Evolutionary conservation across 2,888 invertebrate genomes (phyloP).

Genomic region (Nemotelus nigrinus): DNA sequence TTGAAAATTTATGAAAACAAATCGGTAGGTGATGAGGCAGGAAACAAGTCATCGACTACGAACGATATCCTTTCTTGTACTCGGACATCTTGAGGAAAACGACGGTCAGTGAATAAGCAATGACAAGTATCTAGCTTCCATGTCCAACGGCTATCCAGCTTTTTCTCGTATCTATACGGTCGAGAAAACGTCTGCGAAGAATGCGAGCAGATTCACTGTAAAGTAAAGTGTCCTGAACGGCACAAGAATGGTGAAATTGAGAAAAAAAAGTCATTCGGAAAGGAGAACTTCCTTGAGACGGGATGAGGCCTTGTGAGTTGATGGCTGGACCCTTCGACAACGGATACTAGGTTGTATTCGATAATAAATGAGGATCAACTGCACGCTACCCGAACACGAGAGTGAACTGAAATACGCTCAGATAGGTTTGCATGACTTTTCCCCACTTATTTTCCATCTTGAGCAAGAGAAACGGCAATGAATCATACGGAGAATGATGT

Average conservation of each 20-base stretch:
- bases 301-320: neutral
- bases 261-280: constrained; percentile 34
- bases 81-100: constrained; percentile 9
- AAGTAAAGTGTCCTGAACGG: neutral
- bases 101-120: constrained; percentile 16
- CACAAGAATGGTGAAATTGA: constrained; percentile 24
- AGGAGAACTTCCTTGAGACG: neutral
- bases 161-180: constrained; percentile 1
- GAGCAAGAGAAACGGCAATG: neutral
- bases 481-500: constrained; percentile 16
- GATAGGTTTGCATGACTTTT: no score
- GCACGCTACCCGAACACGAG: neutral
- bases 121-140: neutral
- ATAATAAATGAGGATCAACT: constrained; percentile 13
- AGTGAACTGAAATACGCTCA: neutral
- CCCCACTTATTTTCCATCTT: no score
- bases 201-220: neutral
- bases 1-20: constrained; percentile 26
- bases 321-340: neutral
- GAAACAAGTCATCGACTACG: constrained; percentile 9
- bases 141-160: neutral
- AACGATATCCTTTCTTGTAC: neutral
- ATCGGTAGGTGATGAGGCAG: constrained; percentile 23
- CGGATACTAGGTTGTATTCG: neutral
- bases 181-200: neutral